These are phyloP conservation scores for Ernsta delagoae DNA, from an alignment of 2,888 invertebrate genomes.

Conservation along the genomic window DNA sequence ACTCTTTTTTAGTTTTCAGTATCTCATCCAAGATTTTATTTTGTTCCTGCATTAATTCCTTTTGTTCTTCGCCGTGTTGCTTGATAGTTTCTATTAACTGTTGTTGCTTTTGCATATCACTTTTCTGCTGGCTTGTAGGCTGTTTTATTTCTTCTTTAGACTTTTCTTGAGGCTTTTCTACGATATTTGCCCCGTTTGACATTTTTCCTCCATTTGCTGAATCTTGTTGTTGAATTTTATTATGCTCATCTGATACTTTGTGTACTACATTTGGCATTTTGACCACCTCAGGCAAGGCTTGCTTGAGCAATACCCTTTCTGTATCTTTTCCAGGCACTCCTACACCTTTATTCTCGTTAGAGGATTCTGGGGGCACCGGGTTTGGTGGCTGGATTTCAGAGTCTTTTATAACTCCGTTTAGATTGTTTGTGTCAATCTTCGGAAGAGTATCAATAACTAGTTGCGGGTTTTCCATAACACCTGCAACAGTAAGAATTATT, in stretches of 20 bases:
- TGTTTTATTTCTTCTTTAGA: conserved; percentile 50
- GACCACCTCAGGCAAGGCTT: conserved; percentile 52
- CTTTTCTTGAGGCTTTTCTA: conserved; percentile 51
- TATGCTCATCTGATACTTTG: conserved; percentile 51
- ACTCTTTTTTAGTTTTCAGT: conserved; percentile 81
- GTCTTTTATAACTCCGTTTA: conserved; percentile 57
- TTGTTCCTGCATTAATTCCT: conserved; percentile 88
- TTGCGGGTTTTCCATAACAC: conserved; percentile 51
- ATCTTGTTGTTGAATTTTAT: conserved; percentile 63
- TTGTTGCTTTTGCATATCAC: conserved; percentile 70
- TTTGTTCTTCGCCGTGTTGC: conserved; percentile 88
- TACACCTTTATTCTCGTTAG: conserved; percentile 55
- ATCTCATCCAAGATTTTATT: conserved; percentile 86
- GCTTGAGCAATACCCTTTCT: conserved; percentile 63
- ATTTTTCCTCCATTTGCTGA: conserved; percentile 51
- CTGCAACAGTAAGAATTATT: conserved; percentile 47
- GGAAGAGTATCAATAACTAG: conserved; percentile 43
- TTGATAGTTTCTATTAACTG: conserved; percentile 87
- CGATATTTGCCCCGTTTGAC: conserved; percentile 48
- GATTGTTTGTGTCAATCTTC: conserved; percentile 45
- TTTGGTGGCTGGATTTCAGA: conserved; percentile 78
- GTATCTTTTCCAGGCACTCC: conserved; percentile 43
- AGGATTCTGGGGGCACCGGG: conserved; percentile 74
- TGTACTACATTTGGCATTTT: conserved; percentile 53
- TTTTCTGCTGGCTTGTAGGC: conserved; percentile 53